Evolutionary conservation across 2,113 vertebrate genomes (phyloP).

Genomic region (Rynchops niger): DNA sequence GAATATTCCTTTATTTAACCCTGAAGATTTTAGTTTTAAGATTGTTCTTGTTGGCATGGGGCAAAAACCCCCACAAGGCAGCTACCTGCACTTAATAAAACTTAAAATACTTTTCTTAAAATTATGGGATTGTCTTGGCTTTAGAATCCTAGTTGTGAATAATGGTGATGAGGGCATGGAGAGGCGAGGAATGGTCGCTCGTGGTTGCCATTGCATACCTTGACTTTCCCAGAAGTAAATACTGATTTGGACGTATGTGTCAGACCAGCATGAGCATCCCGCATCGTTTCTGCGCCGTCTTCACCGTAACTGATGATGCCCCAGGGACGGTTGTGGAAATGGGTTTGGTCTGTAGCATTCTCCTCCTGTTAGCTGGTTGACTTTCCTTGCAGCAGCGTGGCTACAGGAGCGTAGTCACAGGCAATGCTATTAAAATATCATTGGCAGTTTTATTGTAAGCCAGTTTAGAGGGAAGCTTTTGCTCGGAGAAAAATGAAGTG

Average conservation of each 20-base stretch:
- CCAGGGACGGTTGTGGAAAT: rapidly evolving
- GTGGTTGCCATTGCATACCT: not conserved
- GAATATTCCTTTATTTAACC: not conserved
- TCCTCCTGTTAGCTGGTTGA: not conserved
- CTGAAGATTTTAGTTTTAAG: not conserved
- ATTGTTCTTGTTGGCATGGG: not conserved
- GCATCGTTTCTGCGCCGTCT: rapidly evolving
- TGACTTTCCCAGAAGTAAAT: not conserved
- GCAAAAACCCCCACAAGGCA: rapidly evolving
- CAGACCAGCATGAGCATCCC: rapidly evolving
- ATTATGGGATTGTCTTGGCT: not conserved
- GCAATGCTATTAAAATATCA: not conserved
- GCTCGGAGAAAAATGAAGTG: not conserved
- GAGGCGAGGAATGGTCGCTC: rapidly evolving
- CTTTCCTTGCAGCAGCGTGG: not conserved
- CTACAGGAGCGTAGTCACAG: not conserved
- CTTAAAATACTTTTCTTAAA: not conserved
- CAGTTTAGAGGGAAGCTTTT: not conserved
- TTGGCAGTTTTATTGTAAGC: not conserved
- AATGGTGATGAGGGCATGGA: rapidly evolving
- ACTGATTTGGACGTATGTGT: rapidly evolving
- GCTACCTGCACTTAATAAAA: not conserved
- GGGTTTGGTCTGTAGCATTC: rapidly evolving
- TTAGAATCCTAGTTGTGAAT: not conserved
- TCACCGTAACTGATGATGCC: rapidly evolving